Evolutionary conservation across 2,113 vertebrate genomes (phyloP).

Genomic region (Gobius niger): DNA sequence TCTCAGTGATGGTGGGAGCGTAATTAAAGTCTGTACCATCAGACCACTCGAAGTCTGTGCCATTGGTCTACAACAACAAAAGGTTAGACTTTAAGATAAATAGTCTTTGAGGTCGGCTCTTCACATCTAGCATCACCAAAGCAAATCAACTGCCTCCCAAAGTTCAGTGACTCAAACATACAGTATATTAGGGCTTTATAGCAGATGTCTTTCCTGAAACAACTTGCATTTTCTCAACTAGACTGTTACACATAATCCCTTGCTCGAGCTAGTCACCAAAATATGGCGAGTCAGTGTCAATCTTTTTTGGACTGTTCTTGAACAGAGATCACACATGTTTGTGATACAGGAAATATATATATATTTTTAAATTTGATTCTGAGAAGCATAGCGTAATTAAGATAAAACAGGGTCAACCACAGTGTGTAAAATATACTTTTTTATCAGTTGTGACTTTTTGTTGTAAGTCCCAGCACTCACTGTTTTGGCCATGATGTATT

Average conservation of each 20-base stretch:
- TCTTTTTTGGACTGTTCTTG: too few relatives aligned
- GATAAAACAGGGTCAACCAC: neutral
- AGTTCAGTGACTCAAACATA: too few relatives aligned
- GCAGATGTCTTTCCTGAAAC: too few relatives aligned
- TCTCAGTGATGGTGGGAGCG: constrained; percentile 60
- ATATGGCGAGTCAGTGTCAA: too few relatives aligned
- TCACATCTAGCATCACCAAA: too few relatives aligned
- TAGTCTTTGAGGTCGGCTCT: too few relatives aligned
- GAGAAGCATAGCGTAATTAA: too few relatives aligned
- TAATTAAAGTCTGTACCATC: constrained; percentile 85
- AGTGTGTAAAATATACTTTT: neutral
- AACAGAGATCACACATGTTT: neutral
- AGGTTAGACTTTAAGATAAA: neutral
- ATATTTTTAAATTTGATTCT: neutral
- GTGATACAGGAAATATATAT: neutral
- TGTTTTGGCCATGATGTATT: neutral
- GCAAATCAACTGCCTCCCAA: too few relatives aligned
- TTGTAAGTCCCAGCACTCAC: neutral
- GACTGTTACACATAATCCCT: too few relatives aligned
- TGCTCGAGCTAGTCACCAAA: too few relatives aligned
- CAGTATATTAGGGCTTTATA: too few relatives aligned
- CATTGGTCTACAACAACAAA: constrained; percentile 67
- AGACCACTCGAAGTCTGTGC: constrained; percentile 87
- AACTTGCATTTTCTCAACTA: too few relatives aligned
- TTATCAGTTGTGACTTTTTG: neutral